Conservation (phyloP, 2,113 vertebrate genomes). For the Proteles cristata region DNA sequence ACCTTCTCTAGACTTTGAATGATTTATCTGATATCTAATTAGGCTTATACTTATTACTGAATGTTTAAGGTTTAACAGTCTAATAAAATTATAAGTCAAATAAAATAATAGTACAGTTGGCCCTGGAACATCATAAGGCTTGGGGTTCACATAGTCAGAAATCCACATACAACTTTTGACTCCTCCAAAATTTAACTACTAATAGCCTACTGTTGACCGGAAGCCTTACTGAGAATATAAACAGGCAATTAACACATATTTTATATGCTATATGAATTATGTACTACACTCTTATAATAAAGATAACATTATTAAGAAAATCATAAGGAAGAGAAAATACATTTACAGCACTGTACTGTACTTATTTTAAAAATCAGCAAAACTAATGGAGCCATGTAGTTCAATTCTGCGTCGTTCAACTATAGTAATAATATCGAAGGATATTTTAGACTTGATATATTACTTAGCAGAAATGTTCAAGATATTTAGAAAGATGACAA, state of each 20-base stretch:
- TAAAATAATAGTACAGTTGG: neutral
- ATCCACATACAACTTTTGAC: neutral
- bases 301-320: neutral
- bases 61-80: neutral
- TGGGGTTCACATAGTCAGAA: neutral
- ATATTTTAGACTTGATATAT: neutral
- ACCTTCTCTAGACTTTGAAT: neutral
- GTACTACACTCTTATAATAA: neutral
- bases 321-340: neutral
- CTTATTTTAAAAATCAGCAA: neutral
- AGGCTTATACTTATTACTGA: neutral
- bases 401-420: neutral
- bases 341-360: neutral
- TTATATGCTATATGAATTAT: neutral
- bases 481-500: neutral
- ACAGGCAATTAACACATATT: neutral
- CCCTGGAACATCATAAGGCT: neutral
- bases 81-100: neutral
- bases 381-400: neutral
- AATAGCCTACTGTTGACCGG: neutral
- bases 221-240: neutral
- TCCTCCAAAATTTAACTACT: neutral
- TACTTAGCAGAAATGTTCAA: slow-evolving; percentile 18
- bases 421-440: neutral
- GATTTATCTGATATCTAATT: neutral